phyloP scores from a whole-genome alignment of 1,140 invertebrate genomes.

The Caenorhabditis tropicalis region DNA sequence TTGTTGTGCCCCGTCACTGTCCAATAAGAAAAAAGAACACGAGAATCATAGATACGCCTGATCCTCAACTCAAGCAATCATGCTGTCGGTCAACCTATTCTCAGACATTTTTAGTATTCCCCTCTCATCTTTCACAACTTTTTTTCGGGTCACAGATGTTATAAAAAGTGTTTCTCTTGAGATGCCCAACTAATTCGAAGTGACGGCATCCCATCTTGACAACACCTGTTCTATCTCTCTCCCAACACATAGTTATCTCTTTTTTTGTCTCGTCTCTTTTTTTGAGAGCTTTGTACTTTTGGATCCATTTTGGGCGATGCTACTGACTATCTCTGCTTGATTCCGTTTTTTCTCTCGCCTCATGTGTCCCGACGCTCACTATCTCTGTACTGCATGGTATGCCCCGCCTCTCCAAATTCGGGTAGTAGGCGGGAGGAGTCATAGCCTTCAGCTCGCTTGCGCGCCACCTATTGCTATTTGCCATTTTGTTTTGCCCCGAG shows the following conservation, averaged over 20 bases:
- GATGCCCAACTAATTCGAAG: background rate
- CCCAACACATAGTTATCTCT: too few species aligned
- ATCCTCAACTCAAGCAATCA: constrained; percentile 42
- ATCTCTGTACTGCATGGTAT: constrained; percentile 19
- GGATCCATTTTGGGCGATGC: too few species aligned
- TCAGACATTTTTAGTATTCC: background rate
- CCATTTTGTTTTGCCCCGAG: constrained; percentile 1
- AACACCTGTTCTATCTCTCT: background rate
- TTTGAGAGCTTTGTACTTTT: background rate
- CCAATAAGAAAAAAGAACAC: constrained; percentile 38
- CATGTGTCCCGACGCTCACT: background rate
- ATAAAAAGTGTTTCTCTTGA: background rate
- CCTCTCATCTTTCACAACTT: background rate
- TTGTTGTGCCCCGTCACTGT: constrained; percentile 21
- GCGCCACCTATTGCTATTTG: constrained; percentile 8
- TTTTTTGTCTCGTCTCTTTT: background rate
- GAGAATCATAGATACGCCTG: constrained; percentile 16
- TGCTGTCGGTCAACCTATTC: background rate
- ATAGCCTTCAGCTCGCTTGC: constrained; percentile 24
- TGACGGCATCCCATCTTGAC: background rate
- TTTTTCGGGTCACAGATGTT: constrained; percentile 4
- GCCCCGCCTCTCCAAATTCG: background rate
- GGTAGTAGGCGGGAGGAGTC: constrained; percentile 38
- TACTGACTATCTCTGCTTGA: constrained; percentile 15
- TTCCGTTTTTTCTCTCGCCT: constrained; percentile 25